Evolutionary conservation across 2,113 vertebrate genomes (phyloP).

Genomic region (Heterotilapia buettikoferi): DNA sequence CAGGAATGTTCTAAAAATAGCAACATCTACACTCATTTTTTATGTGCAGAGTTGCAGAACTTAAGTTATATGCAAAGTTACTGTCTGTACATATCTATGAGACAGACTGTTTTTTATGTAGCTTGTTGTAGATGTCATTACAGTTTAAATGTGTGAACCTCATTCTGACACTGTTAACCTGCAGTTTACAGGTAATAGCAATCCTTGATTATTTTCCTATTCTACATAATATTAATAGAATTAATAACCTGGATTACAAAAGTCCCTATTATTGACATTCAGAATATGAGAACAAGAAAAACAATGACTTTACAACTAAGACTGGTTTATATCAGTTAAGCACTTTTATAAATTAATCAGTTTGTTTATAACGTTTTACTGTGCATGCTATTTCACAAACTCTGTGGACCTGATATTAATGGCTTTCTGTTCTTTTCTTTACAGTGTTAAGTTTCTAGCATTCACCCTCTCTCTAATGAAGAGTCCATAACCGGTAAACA

Average conservation of each 20-base stretch:
- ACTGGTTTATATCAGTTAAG: conserved; percentile 18
- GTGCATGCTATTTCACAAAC: conserved; percentile 3
- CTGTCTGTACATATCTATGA: not conserved
- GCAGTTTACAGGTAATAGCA: conserved; percentile 65
- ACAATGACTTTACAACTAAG: not conserved
- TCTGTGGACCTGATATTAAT: conserved; percentile 35
- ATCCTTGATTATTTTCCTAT: conserved; percentile 48
- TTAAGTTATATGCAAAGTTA: not conserved
- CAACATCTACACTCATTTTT: not conserved
- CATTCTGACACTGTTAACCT: conserved; percentile 63
- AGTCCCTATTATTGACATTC: not conserved
- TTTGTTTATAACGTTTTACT: not conserved
- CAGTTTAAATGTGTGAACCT: conserved; percentile 47
- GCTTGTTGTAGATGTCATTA: conserved; percentile 13
- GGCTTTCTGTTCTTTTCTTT: conserved; percentile 67
- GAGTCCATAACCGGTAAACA: conserved; percentile 70
- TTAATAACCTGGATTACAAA: not conserved
- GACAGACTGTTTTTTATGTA: not conserved
- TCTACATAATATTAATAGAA: conserved; percentile 18
- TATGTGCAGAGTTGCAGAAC: not conserved
- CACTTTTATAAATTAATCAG: conserved; percentile 2
- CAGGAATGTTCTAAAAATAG: not conserved
- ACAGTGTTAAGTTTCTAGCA: conserved; percentile 81
- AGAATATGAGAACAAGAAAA: not conserved
- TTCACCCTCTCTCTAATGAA: conserved; percentile 71